Base-by-base conservation (phyloP, 2,797 vertebrate genomes). In the Gymnoscopelus braueri region DNA sequence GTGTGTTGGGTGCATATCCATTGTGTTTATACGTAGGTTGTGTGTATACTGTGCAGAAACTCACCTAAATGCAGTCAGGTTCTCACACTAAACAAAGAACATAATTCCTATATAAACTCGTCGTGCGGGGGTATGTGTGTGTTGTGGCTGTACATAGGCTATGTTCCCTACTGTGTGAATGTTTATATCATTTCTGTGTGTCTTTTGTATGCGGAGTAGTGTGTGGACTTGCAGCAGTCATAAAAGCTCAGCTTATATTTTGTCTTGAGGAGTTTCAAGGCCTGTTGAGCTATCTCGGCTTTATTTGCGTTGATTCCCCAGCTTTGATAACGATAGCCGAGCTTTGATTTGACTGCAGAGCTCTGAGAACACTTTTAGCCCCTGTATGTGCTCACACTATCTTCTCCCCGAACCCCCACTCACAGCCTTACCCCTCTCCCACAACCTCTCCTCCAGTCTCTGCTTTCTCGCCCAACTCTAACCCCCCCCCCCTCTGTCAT, bases 211-310 rank as follows among this genome's bases (percentile, higher is more conserved):
- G 49, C 5, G 49, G 11, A 10, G 48, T 49, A 8, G 49, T 51
- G 50, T n/a, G 14, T 51, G n/a, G 12, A 51, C 74, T 67, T 84
- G 84, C 79, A 63, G 77, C 65, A 59, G 84, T 83, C 84, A 79
- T 76, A 78, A 84, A 85, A 76, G 49, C 78, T 5, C 32, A 72
- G 75, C 74, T 83, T 81, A 63, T 90, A 84, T 92, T 92, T 84
- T 78, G 90, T 90, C 91, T 92, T 73, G 65, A 23, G 53, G 14
- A 77, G 80, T 78, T 81, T 86, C 81, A 87, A 89, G 87, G 89
- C 74, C 81, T 60, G 79, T 69, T 86, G 80, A 87, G 84, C 10
- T 58, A 8, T 11, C 78, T 79, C n/a, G n/a, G 71, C 63, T 75
- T 53, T 26, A 86, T 78, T 87, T 55, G 47, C 2, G 49, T 79